phyloP scores from a whole-genome alignment of 92 coral and sea anemone species.

The Parazoanthus darwini region DNA sequence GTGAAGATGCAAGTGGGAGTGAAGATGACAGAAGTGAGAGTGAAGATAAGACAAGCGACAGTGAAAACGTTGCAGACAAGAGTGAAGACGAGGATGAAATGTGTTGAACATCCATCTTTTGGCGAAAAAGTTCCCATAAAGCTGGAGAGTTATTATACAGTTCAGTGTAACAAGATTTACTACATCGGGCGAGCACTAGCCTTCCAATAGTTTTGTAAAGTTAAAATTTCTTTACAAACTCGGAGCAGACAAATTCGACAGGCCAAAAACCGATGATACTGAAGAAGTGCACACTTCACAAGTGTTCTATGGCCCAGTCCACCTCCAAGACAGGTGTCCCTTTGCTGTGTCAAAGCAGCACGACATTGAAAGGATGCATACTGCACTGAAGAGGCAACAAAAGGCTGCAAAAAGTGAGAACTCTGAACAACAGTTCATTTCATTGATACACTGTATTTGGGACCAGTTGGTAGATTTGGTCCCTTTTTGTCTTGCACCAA shows the following conservation, averaged over 20 bases:
- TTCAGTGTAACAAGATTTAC: constrained; percentile 11
- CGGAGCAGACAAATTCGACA: constrained; percentile 17
- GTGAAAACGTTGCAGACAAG: not conserved
- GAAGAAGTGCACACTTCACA: not conserved
- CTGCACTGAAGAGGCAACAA: constrained; percentile 3
- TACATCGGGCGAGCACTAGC: constrained; percentile 9
- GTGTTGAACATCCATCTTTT: not conserved
- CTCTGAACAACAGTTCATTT: not conserved
- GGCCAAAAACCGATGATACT: constrained; percentile 22
- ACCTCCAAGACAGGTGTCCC: constrained; percentile 23
- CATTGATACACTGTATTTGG: not conserved
- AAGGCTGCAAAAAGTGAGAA: constrained; percentile 8
- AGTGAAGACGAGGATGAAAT: constrained; percentile 12
- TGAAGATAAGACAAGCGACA: not conserved
- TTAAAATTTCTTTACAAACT: constrained; percentile 10
- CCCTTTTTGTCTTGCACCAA: not conserved
- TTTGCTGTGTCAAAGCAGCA: constrained; percentile 24
- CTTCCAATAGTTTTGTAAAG: not conserved
- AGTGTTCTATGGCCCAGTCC: constrained; percentile 34
- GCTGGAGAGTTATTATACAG: constrained; percentile 17
- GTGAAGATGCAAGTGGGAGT: constrained; percentile 20
- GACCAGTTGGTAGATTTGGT: not conserved
- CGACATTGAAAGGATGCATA: constrained; percentile 17
- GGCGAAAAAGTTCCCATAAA: not conserved
- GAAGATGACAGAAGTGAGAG: not conserved